Evolutionary conservation across 2,797 vertebrate species (phyloP).

Genomic region (Argentina silus): DNA sequence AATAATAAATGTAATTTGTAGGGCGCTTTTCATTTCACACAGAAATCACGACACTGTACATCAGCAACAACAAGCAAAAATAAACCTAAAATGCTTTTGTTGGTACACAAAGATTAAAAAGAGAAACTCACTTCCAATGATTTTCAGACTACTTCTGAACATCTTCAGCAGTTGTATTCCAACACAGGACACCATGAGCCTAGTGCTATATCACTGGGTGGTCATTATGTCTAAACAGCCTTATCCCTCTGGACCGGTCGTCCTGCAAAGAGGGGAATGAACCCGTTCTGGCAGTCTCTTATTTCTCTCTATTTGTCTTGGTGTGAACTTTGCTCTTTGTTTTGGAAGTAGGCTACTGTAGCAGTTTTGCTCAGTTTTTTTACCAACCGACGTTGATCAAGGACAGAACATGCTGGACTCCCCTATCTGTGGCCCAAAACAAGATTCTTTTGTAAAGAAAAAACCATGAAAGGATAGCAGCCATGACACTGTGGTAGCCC

Average conservation of each 20-base stretch:
- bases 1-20: too few species aligned
- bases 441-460: background rate
- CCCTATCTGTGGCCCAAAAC: conserved; percentile 34
- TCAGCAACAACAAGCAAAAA: too few species aligned
- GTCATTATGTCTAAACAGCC: background rate
- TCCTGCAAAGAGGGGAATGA: conserved; percentile 33
- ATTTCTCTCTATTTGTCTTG: conserved; percentile 62
- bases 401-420: conserved; percentile 28
- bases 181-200: conserved; percentile 11
- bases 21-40: too few species aligned
- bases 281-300: conserved; percentile 41
- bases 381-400: conserved; percentile 54
- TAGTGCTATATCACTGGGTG: conserved; percentile 33
- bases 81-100: background rate
- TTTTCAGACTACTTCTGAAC: conserved; percentile 71
- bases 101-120: background rate
- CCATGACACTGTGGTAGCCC: background rate
- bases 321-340: conserved; percentile 77
- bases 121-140: conserved; percentile 72
- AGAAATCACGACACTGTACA: too few species aligned
- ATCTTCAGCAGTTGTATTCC: conserved; percentile 50
- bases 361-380: too few species aligned
- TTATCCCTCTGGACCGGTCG: conserved; percentile 32
- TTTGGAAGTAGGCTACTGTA: conserved; percentile 61
- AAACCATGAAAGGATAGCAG: background rate